These are phyloP conservation scores for Catocala fraxini DNA, from an alignment of 2,888 invertebrate species.

Conservation along the genomic window DNA sequence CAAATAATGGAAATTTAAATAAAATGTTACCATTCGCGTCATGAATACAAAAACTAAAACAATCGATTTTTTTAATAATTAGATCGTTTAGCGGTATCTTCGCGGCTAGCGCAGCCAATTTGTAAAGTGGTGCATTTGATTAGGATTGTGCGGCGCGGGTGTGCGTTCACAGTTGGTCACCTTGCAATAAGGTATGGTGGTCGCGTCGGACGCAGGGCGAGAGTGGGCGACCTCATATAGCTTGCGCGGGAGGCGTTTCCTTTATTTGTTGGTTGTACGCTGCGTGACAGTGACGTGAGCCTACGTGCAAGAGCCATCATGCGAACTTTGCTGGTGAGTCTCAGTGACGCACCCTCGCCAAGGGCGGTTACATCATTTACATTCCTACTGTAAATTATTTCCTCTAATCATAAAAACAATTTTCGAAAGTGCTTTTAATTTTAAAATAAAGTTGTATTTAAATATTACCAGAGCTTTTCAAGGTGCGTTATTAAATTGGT, in stretches of 20 bases:
- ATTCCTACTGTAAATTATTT: constrained; percentile 41
- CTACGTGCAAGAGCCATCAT: constrained; percentile 72
- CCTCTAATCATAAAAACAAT: constrained; percentile 17
- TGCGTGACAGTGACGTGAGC: constrained; percentile 81
- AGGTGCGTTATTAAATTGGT: constrained; percentile 34
- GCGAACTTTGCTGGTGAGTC: constrained; percentile 83
- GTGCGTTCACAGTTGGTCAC: constrained; percentile 77
- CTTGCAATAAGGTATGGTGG: constrained; percentile 84
- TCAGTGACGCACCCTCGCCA: constrained; percentile 55
- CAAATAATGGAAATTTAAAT: constrained; percentile 39
- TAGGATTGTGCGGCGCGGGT: constrained; percentile 50
- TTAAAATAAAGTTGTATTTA: constrained; percentile 6
- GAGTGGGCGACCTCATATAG: constrained; percentile 87
- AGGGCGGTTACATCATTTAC: constrained; percentile 58
- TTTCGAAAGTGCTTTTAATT: constrained; percentile 26
- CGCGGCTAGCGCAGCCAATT: constrained; percentile 71
- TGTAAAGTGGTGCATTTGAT: constrained; percentile 69
- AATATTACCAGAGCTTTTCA: constrained; percentile 34
- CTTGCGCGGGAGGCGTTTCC: constrained; percentile 80
- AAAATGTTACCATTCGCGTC: constrained; percentile 43
- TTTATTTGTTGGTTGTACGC: constrained; percentile 85
- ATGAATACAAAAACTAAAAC: constrained; percentile 61
- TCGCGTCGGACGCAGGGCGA: constrained; percentile 81
- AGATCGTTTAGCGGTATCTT: constrained; percentile 80
- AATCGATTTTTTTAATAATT: constrained; percentile 74